Percentiles rank a stretch among this genome's conserved stretches.
phyloP scores from a whole-genome alignment of 2,797 vertebrate species.

The Prunella strophiata region DNA sequence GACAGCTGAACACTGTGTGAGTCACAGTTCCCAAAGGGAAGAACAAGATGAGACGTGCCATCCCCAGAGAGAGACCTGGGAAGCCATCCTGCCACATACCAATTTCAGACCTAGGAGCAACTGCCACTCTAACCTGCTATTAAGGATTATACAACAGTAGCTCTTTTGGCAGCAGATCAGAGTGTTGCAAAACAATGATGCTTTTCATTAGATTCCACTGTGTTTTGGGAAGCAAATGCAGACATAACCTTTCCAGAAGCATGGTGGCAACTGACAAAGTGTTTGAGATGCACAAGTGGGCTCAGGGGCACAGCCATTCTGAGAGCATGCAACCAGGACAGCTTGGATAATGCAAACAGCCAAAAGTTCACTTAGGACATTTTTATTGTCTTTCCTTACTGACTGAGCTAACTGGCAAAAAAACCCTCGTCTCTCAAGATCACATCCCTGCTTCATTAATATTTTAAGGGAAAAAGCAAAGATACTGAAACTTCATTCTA shows the following conservation, averaged over 20 bases:
- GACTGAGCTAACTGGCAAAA: not conserved
- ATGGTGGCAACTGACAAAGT: not conserved
- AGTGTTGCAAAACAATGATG: slow-evolving; percentile 3
- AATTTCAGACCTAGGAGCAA: not conserved
- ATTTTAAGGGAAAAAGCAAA: slow-evolving; percentile 9
- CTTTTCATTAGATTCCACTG: slow-evolving; percentile 34
- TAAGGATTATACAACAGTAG: slow-evolving; percentile 47
- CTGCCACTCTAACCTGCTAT: slow-evolving; percentile 35
- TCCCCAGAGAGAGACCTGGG: not conserved
- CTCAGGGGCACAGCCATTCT: not conserved
- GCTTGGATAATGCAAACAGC: not conserved
- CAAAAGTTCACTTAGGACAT: not conserved
- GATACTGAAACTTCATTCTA: not conserved
- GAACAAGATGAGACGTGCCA: not conserved
- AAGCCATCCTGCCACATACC: not conserved
- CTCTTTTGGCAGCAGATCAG: slow-evolving; percentile 10
- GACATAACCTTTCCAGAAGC: not conserved
- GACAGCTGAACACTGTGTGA: not conserved
- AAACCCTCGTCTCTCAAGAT: not conserved
- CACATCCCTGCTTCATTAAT: not conserved
- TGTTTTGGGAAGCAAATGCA: not conserved
- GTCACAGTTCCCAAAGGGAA: not conserved
- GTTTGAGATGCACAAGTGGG: not conserved
- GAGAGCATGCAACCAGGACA: slow-evolving; percentile 1
- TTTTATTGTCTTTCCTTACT: slow-evolving; percentile 16